phyloP scores from a whole-genome alignment of 2,113 vertebrate species.

The Puntigrus tetrazona region DNA sequence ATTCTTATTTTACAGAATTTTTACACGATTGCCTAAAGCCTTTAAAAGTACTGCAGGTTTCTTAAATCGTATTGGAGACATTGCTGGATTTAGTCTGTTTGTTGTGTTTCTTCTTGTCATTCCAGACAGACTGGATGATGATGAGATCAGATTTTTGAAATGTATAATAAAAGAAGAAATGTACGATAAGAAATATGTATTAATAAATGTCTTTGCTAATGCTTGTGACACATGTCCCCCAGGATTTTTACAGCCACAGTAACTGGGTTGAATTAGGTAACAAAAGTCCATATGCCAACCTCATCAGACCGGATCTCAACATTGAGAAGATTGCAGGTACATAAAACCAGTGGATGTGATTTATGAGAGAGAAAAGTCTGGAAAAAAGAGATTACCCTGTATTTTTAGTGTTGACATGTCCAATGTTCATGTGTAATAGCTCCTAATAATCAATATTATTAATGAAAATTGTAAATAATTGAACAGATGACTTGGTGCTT shows the following conservation, averaged over 20 bases:
- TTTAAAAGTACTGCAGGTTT: too few relatives aligned
- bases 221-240: not conserved
- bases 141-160: too few relatives aligned
- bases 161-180: too few relatives aligned
- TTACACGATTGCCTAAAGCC: too few relatives aligned
- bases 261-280: conserved; percentile 77
- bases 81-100: too few relatives aligned
- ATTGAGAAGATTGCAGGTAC: conserved; percentile 74
- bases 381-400: not conserved
- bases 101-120: too few relatives aligned
- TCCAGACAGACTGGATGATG: too few relatives aligned
- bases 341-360: not conserved
- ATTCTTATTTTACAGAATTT: too few relatives aligned
- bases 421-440: conserved; percentile 16
- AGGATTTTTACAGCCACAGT: conserved; percentile 80
- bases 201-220: not conserved
- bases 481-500: not conserved
- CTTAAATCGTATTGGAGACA: too few relatives aligned
- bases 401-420: not conserved
- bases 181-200: not conserved
- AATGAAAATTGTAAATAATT: not conserved
- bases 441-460: not conserved
- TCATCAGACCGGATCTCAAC: conserved; percentile 65
- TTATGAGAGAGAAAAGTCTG: not conserved
- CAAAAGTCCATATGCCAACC: conserved; percentile 65